Conservation (phyloP, 2,797 vertebrate genomes). For the Galaxias olidus region DNA sequence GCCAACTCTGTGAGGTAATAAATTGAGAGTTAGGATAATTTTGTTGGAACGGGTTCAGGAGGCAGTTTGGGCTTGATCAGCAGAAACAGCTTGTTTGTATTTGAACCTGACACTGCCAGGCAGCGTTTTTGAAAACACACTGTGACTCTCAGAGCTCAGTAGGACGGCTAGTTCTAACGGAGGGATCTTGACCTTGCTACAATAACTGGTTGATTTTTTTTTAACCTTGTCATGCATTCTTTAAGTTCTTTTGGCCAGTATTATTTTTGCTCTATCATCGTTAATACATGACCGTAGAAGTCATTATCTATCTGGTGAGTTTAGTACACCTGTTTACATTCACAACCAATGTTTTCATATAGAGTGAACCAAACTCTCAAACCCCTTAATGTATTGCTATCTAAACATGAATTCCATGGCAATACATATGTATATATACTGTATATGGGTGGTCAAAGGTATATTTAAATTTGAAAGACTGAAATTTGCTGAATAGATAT, state of each 20-base stretch:
- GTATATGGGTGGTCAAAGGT: too few species aligned
- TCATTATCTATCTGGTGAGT: background rate
- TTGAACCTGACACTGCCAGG: slow-evolving; percentile 27
- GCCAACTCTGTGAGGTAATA: slow-evolving; percentile 55
- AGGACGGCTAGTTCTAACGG: slow-evolving; percentile 1
- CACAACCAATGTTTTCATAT: too few species aligned
- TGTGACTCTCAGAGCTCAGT: slow-evolving; percentile 6
- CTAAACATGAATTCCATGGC: too few species aligned
- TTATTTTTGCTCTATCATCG: background rate
- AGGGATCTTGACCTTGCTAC: slow-evolving; percentile 6
- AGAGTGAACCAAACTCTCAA: too few species aligned
- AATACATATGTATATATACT: too few species aligned
- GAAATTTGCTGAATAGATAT: too few species aligned
- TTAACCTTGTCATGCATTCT: background rate
- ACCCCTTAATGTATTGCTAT: too few species aligned
- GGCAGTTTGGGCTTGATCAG: slow-evolving; percentile 40
- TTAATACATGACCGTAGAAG: background rate
- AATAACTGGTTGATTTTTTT: background rate
- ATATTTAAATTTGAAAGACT: too few species aligned
- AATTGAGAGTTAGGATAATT: slow-evolving; percentile 55
- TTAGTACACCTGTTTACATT: background rate
- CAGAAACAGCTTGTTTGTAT: slow-evolving; percentile 48
- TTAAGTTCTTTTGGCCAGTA: slow-evolving; percentile 1
- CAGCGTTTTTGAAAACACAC: slow-evolving; percentile 30
- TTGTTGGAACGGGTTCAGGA: slow-evolving; percentile 37